Conservation (phyloP, 2,113 vertebrate genomes). For the Gavia stellata region DNA sequence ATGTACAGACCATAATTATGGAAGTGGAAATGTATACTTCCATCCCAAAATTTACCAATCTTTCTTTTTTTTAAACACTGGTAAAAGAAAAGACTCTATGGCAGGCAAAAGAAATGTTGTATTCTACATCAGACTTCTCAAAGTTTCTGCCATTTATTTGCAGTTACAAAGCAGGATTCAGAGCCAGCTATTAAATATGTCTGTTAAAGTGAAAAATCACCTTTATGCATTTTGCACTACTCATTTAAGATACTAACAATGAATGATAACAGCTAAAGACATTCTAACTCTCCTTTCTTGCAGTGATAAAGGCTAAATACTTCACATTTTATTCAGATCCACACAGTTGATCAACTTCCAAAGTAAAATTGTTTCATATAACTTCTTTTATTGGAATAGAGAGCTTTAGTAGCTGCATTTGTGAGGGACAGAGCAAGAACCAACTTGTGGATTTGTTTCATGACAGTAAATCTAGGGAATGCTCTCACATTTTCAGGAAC, state of each 20-base stretch:
- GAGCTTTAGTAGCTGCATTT: not conserved
- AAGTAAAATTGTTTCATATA: not conserved
- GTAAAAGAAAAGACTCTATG: not conserved
- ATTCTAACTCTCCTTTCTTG: not conserved
- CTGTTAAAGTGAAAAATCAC: not conserved
- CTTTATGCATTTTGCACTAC: not conserved
- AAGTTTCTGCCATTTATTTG: not conserved
- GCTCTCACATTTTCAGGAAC: not conserved
- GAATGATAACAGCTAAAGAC: not conserved
- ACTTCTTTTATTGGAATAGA: not conserved
- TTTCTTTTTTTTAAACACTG: not conserved
- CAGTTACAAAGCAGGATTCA: not conserved
- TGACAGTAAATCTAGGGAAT: not conserved
- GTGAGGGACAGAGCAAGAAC: not conserved
- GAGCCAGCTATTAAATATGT: not conserved
- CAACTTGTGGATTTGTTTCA: not conserved
- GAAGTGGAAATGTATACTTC: not conserved
- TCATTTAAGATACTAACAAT: not conserved
- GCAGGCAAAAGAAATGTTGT: not conserved
- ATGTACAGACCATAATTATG: not conserved
- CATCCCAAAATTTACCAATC: not conserved
- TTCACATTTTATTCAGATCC: not conserved
- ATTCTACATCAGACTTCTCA: not conserved
- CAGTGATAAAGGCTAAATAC: not conserved
- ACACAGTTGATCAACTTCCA: not conserved